phyloP scores from a whole-genome alignment of 2,113 vertebrate genomes.

The Drymodes brunneopygia region DNA sequence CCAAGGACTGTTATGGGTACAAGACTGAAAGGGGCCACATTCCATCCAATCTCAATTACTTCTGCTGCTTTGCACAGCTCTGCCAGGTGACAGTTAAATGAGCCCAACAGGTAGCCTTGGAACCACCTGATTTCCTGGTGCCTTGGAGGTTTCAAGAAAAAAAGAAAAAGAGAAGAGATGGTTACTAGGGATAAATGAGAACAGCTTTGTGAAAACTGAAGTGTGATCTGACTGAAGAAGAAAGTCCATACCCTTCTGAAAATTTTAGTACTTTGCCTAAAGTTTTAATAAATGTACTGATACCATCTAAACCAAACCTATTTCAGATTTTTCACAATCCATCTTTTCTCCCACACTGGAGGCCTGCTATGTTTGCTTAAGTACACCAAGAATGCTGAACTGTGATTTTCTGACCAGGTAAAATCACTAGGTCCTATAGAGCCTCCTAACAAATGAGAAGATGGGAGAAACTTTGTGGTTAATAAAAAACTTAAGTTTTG shows the following conservation, averaged over 20 bases:
- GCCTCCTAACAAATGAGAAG: not conserved
- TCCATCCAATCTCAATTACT: not conserved
- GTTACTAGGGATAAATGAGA: not conserved
- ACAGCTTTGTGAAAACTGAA: not conserved
- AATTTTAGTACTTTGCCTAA: not conserved
- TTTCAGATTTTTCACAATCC: not conserved
- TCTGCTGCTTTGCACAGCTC: not conserved
- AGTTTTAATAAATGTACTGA: not conserved
- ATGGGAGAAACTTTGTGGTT: not conserved
- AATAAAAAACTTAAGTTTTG: not conserved
- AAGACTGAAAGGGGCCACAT: not conserved
- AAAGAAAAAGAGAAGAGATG: not conserved
- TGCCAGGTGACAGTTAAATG: not conserved
- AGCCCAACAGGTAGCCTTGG: not conserved
- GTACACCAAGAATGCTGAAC: not conserved
- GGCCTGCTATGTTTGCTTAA: not conserved
- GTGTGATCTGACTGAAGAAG: not conserved
- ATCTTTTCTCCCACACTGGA: not conserved
- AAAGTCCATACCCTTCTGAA: not conserved
- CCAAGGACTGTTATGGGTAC: not conserved
- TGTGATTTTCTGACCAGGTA: not conserved
- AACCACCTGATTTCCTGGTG: not conserved
- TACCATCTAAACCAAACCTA: not conserved
- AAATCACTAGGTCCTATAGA: not conserved
- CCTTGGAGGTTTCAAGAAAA: not conserved